Base-by-base conservation (phyloP, 2,888 invertebrate genomes). In the Clitarchus hookeri region DNA sequence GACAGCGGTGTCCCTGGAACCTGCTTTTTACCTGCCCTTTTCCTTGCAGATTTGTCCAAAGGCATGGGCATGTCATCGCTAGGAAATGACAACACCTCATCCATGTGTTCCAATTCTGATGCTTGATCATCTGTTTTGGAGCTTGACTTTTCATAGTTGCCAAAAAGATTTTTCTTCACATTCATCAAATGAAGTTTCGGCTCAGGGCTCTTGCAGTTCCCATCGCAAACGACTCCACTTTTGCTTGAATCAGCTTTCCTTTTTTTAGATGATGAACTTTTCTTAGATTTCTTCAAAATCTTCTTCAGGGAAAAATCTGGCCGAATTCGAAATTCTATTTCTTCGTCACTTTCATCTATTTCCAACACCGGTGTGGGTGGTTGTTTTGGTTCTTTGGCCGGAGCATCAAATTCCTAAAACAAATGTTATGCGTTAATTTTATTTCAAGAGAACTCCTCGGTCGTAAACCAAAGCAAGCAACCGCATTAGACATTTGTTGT, bases 271-370 rank as follows among this genome's bases (percentile, higher is more conserved):
- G 48, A 48, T 13, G 48, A 48, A 65, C 27, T 82, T 36, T 82
- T 82, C 19, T 27, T 82, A 23, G 27, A 44, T 36, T 84, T 84
- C 44, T 27, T 44, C 16, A 44, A 26, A 65, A 65, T 53, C 19
- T 84, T 86, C 25, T 82, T 80, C 48, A 84, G 85, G 25, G 80
- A 86, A 25, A 87, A 86, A 44, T 87, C 83, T 0, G 87, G 87
- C 12, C 85, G 88, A 0, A 85, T 83, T 82, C 85, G 86, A 53
- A 86, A 87, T 65, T 87, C 85, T 13, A 88, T 83, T 77, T 87
- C 88, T 19, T 80, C 78, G 53, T 88, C 87, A 65, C 86, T 87
- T 85, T 87, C 87, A 83, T 88, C 86, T 16, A 88, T 80, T 54
- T 86, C 83, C 44, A 88, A 77, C 6, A 87, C 82, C 36, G 23